phyloP scores from a whole-genome alignment of 2,113 vertebrate genomes.

The Pteronura brasiliensis region DNA sequence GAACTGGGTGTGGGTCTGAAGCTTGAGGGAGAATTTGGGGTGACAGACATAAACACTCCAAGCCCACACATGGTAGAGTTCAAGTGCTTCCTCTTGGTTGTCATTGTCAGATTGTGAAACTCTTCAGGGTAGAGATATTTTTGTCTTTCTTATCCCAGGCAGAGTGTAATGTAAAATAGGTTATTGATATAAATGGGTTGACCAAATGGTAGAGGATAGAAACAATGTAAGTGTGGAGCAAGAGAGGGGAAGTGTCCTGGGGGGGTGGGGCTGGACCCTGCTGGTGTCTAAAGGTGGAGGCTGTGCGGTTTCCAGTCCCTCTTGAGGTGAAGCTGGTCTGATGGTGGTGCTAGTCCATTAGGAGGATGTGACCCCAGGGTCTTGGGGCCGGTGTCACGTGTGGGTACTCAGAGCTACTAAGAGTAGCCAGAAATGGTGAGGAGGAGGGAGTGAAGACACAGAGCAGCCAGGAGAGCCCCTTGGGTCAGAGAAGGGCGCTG shows the following conservation, averaged over 20 bases:
- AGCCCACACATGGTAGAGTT: not conserved
- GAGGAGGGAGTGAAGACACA: not conserved
- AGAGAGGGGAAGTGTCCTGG: not conserved
- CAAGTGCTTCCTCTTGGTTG: not conserved
- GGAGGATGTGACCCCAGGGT: not conserved
- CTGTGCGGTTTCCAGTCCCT: not conserved
- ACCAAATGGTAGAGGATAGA: not conserved
- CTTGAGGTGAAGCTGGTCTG: not conserved
- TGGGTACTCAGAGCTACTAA: not conserved
- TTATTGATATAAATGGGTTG: not conserved
- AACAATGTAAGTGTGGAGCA: not conserved
- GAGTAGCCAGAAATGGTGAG: not conserved
- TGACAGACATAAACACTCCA: not conserved
- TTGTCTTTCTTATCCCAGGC: not conserved
- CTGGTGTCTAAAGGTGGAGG: not conserved
- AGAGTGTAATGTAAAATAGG: not conserved
- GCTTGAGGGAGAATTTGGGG: not conserved
- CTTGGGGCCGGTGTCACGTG: not conserved
- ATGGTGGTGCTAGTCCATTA: not conserved
- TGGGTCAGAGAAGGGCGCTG: not conserved
- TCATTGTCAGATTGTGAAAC: not conserved
- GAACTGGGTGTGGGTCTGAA: not conserved
- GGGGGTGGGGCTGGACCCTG: not conserved
- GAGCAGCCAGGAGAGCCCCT: not conserved
- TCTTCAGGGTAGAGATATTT: not conserved